Evolutionary conservation across 2,113 vertebrate species (phyloP).

Genomic region (Cercopithecus mona): DNA sequence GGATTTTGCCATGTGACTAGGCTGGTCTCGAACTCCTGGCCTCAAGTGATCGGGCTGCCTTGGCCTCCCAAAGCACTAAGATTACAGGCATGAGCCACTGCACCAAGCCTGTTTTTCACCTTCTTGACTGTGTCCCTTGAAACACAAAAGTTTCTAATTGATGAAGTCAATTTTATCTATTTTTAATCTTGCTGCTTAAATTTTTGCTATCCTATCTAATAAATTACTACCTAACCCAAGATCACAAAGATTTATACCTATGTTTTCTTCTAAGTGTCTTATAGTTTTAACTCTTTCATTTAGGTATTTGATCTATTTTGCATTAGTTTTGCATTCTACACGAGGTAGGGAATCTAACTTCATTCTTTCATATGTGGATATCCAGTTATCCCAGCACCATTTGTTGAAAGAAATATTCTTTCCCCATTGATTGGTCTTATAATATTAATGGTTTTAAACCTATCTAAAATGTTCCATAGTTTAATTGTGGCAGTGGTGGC

Average conservation of each 20-base stretch:
- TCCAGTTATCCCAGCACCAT: not conserved
- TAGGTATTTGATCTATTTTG: not conserved
- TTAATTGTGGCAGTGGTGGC: not conserved
- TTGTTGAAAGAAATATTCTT: not conserved
- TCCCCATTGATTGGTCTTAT: not conserved
- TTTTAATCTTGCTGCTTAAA: not conserved
- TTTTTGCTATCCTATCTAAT: not conserved
- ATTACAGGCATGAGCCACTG: too few relatives aligned
- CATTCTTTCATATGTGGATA: not conserved
- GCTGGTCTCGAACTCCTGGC: not conserved
- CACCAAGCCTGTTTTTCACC: not conserved
- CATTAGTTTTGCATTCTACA: not conserved
- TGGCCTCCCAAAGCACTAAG: too few relatives aligned
- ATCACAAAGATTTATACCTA: not conserved
- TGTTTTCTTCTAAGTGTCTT: not conserved
- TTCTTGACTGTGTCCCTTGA: not conserved
- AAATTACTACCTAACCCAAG: not conserved
- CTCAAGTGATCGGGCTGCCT: too few relatives aligned
- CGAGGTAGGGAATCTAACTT: not conserved
- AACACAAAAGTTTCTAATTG: not conserved
- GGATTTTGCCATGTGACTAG: too few relatives aligned
- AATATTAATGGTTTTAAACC: not conserved
- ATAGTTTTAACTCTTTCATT: not conserved
- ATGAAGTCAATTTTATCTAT: not conserved
- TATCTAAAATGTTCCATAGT: not conserved